Evolutionary conservation across 64 coral and sea anemone species (phyloP), one percentile per base, ranked within the genome.

Genomic region (Dendrophyllia cribrosa): DNA sequence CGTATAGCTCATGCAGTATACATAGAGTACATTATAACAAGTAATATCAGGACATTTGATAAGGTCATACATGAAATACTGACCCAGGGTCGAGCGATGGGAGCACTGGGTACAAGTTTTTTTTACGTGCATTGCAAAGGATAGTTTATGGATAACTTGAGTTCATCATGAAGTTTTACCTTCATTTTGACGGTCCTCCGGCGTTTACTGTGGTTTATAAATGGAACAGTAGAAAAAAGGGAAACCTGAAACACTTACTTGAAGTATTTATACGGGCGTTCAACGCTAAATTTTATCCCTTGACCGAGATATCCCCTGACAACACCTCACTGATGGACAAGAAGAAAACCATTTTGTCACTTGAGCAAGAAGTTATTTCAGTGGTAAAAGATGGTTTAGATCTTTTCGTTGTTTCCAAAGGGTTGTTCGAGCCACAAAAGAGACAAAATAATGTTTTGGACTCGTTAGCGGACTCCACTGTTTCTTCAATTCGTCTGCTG

Each of bases 101-200:
- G 34, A 34, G 34, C 34, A 34, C 34, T 34, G 34, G 34, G 34
- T 34, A 34, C 34, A 34, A 34, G 34, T 34, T 34, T 1, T 34
- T 34, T 34, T 34, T 34, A 34, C 34, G 34, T 34, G 34, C 34
- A 34, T 34, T 34, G 34, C 34, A 34, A 34, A 34, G 34, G 34
- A 34, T 34, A 34, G 34, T 34, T 34, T 34, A 34, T 34, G 34
- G 34, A 34, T 34, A 34, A 34, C 34, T 34, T 34, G 34, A 1
- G 34, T 74, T 74, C 14, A 78, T 1, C 23, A 92, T 92, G 90
- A 92, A 92, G 82, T 92, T 92, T 77, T 92, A 92, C 24, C 43
- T 92, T 66, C 90, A 92, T n/a, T 85, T 86, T 92, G 90, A 92
- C 16, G 56, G 76, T 20, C 75, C 82, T 77, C 90, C 90, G 14